phyloP scores from a whole-genome alignment of 1,140 invertebrate species.

The Brachionus plicatilis region DNA sequence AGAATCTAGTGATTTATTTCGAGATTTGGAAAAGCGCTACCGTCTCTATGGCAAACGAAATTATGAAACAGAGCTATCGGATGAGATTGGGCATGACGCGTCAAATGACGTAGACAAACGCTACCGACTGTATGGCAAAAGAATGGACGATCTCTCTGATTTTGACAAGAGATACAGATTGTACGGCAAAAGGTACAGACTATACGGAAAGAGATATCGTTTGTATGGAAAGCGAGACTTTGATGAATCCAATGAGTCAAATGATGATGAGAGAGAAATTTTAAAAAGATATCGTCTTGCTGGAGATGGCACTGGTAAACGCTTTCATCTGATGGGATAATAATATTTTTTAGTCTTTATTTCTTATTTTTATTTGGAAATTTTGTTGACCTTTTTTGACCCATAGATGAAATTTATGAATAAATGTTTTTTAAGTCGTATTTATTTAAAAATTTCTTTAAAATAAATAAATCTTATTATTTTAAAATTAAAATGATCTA shows the following conservation, averaged over 20 bases:
- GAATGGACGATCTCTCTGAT: background rate
- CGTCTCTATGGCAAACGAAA: constrained; percentile 11
- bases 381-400: background rate
- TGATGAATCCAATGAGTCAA: background rate
- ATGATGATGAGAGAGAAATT: background rate
- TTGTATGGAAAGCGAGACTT: constrained; percentile 8
- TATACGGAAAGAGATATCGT: constrained; percentile 19
- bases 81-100: background rate
- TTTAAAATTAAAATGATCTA: background rate
- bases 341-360: too few species aligned
- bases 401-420: background rate
- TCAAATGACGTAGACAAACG: background rate
- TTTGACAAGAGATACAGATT: constrained; percentile 37
- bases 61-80: background rate
- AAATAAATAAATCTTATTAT: background rate
- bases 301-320: background rate
- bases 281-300: background rate
- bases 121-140: constrained; percentile 6
- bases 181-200: constrained; percentile 5
- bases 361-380: background rate
- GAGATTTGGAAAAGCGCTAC: constrained; percentile 21
- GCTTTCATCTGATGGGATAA: background rate
- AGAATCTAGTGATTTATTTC: background rate
- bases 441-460: background rate
- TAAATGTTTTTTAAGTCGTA: background rate